Base-by-base conservation (phyloP, 1,140 invertebrate species). In the Linepithema humile region DNA sequence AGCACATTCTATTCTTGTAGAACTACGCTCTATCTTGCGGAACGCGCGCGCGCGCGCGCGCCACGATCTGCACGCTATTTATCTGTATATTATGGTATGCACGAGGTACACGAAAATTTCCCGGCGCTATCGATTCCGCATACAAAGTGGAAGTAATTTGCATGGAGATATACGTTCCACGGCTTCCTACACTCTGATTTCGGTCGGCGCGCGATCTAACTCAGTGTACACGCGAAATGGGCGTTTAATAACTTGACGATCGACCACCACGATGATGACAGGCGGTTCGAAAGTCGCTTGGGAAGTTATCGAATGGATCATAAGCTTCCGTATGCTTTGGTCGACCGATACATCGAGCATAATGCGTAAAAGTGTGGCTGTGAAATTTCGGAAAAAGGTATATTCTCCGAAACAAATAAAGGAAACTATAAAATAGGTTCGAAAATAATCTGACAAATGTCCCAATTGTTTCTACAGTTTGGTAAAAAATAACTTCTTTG, bases 81-180 rank as follows among this genome's bases (percentile, higher is more conserved):
- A 69, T 80, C 26, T 3, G 64, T 74, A 82, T 50, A 60, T 74
- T 72, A 82, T 45, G 69, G 53, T 82, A 45, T 45, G 80, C 55
- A 29, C 53, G 53, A 62, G 43, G 53, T 40, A 48, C 59, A 53
- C 62, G 85, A 87, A 87, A 86, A 87, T 82, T 82, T 65, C 40
- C 35, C 65, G 59, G 38, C 53, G 43, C 45, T 85, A 86, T 86
- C 85, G 85, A 86, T 86, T 85, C 26, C 43, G 86, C 84, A 86
- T 83, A 83, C 85, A 67, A 72, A 88, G 83, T 84, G 82, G 85
- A 78, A 73, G 65, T 84, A 84, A 88, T 88, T 88, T 88, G 86
- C 86, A 88, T 88, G 64, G 59, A 84, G 80, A 84, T 86, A 84
- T 84, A 86, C 65, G 20, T 70, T 83, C 29, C 55, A 17, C 83